A percentile compares a stretch with the other conserved stretches of the same genome.
phyloP scores from a whole-genome alignment of 2,888 invertebrate genomes.

The Acanthoscelides obtectus region DNA sequence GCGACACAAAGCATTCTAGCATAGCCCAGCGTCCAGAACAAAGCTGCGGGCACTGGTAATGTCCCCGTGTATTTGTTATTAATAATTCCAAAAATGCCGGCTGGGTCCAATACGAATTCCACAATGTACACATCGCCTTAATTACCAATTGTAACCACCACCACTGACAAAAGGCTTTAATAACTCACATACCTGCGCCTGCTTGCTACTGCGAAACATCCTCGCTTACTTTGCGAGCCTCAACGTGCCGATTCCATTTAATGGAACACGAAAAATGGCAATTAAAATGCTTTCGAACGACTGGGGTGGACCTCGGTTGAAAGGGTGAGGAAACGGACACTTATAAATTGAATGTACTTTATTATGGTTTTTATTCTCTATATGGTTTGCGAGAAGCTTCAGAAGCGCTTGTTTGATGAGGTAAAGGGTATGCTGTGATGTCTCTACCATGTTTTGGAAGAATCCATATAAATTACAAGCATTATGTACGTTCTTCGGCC shows the following conservation, averaged over 20 bases:
- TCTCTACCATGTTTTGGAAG: no score
- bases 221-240: constrained; percentile 15
- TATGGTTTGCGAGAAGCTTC: no score
- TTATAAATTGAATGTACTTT: background rate
- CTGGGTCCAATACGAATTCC: constrained; percentile 29
- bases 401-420: no score
- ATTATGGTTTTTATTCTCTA: background rate
- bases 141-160: constrained; percentile 34
- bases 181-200: constrained; percentile 36
- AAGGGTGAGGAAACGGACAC: background rate
- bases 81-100: constrained; percentile 37
- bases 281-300: constrained; percentile 19
- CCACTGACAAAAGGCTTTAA: constrained; percentile 34
- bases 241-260: constrained; percentile 13
- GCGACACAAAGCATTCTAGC: background rate
- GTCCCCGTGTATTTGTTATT: constrained; percentile 29
- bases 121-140: constrained; percentile 27
- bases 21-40: background rate
- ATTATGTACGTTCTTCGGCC: no score
- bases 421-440: no score
- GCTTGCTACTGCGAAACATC: constrained; percentile 14
- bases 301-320: constrained; percentile 1
- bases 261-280: constrained; percentile 22
- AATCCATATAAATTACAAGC: no score
- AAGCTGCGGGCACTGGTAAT: constrained; percentile 25